Evolutionary conservation across 2,113 vertebrate genomes (phyloP).

Genomic region (Brachyhypopomus occidentalis): DNA sequence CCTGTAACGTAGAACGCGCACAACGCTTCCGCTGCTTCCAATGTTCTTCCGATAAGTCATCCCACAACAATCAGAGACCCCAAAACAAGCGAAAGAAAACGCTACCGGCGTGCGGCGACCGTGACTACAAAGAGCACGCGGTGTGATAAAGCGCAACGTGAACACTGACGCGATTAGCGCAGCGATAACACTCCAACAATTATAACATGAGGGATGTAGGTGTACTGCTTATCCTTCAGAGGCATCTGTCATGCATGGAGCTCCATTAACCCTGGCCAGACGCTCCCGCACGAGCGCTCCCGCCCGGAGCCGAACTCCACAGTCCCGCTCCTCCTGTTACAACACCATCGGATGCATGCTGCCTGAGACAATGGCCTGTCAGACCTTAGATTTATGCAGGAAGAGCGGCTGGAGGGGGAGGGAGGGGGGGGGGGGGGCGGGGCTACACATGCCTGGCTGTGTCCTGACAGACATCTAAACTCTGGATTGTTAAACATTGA

Average conservation of each 20-base stretch:
- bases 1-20: constrained; percentile 65
- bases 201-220: constrained; percentile 45
- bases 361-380: neutral
- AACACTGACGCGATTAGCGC: constrained; percentile 42
- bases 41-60: constrained; percentile 52
- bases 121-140: constrained; percentile 30
- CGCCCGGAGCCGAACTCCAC: constrained; percentile 27
- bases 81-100: constrained; percentile 6
- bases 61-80: constrained; percentile 30
- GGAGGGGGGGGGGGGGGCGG: neutral
- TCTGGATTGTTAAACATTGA: too few species aligned
- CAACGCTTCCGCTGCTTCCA: constrained; percentile 51
- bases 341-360: neutral
- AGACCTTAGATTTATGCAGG: neutral
- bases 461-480: neutral
- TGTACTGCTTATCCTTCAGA: constrained; percentile 13
- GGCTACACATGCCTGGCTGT: neutral
- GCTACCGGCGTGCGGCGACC: neutral
- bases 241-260: constrained; percentile 47
- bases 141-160: constrained; percentile 12
- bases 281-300: constrained; percentile 14
- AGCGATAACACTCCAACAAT: constrained; percentile 42
- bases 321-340: constrained; percentile 22
- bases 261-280: constrained; percentile 42
- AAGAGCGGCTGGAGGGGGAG: neutral